Conservation (phyloP, 2,888 invertebrate species). For the Dioctria linearis region DNA sequence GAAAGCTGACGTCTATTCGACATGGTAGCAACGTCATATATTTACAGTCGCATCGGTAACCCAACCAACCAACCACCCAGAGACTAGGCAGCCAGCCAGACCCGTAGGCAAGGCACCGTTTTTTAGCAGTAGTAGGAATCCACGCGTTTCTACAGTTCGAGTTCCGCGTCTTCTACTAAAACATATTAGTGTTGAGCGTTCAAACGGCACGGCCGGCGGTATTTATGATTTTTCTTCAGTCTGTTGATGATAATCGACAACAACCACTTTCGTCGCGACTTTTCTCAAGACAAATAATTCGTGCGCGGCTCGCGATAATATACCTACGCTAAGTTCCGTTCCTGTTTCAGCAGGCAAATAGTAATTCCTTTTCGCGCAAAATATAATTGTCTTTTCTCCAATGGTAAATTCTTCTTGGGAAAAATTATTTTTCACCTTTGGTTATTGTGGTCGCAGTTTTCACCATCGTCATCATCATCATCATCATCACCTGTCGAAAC, state of each 20-base stretch:
- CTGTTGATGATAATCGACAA: not conserved
- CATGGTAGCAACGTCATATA: not conserved
- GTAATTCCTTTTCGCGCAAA: not conserved
- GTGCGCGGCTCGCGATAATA: not conserved
- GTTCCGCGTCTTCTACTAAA: not conserved
- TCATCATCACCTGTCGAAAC: not conserved
- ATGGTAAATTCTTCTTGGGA: not conserved
- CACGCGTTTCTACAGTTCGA: not conserved
- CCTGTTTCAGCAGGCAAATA: not conserved
- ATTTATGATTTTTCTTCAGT: too few relatives aligned
- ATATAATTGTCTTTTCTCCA: not conserved
- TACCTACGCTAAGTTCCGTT: not conserved
- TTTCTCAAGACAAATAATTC: not conserved
- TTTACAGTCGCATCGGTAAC: not conserved
- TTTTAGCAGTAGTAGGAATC: not conserved
- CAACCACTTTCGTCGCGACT: not conserved
- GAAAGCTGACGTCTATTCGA: not conserved
- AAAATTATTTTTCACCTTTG: not conserved
- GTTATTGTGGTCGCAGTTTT: not conserved
- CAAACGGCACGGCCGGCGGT: not conserved
- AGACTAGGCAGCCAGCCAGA: not conserved
- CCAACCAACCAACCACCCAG: not conserved
- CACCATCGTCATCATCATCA: not conserved
- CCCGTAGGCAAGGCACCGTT: not conserved
- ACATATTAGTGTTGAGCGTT: not conserved